Base-by-base conservation (phyloP, 2,113 vertebrate genomes). In the Rana temporaria region DNA sequence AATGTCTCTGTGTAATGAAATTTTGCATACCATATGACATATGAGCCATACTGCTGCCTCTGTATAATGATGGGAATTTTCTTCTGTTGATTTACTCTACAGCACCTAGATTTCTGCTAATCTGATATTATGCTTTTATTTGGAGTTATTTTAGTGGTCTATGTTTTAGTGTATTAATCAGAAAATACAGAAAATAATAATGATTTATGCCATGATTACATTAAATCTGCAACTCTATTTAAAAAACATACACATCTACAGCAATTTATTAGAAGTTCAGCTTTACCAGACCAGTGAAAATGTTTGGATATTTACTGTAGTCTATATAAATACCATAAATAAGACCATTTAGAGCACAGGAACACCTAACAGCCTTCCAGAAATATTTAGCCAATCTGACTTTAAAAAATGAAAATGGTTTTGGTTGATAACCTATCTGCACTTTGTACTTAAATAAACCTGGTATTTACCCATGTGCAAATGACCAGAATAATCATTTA, bases 1-100 rank as follows among this genome's bases (percentile, higher is more conserved):
- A 75, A 57, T 60, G 56, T 75, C 56, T 75, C 56, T 22, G 59
- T 62, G 56, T 75, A 60, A 75, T 75, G 56, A 75, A 56, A 62
- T 32, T 20, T 42, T 62, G 19, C 34, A 30, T n/a, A 57, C 60
- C 18, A 75, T 60, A 22, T 60, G 56, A 62, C 52, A 71, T 71
- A 19, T 38, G 18, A 74, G 24, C 70, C 53, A n/a, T 34, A 73
- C 30, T 73, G 48, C 70, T 22, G 18, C 42, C 56, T 75, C 56
- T 75, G 32, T 62, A 42, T 56, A 6, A 75, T 75, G 53, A 42
- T 60, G 30, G 20, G 19, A 20, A 22, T 74, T 20, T 32, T 32
- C 53, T 57, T 3, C 30, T 14, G 18, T 17, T 57, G 68, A 59
- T 34, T 20, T 15, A 19, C 11, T 34, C 14, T 16, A 65, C 1